These are phyloP conservation scores for Cotesia vestalis DNA, from an alignment of 1,140 invertebrate species.

Conservation along the genomic window DNA sequence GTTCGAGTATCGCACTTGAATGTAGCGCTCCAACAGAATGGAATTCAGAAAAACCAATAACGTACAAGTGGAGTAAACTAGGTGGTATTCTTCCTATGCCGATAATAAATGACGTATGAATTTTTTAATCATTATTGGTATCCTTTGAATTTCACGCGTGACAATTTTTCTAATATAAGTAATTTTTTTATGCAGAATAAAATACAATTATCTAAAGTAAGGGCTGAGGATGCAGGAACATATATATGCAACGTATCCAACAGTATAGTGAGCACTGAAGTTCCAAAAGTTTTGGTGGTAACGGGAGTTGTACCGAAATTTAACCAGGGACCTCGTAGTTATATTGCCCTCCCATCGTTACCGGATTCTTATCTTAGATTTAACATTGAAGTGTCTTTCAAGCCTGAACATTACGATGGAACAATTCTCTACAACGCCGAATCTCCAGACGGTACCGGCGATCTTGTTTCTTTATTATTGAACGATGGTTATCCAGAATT, in stretches of 20 bases:
- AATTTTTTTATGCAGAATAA: constrained; percentile 57
- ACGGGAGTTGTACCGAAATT: constrained; percentile 89
- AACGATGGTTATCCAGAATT: constrained; percentile 83
- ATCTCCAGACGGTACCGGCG: constrained; percentile 69
- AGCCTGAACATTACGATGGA: constrained; percentile 80
- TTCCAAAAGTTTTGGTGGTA: constrained; percentile 78
- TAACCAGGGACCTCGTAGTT: constrained; percentile 77
- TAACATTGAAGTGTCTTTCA: constrained; percentile 89
- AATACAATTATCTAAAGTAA: constrained; percentile 67
- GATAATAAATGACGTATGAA: constrained; percentile 22
- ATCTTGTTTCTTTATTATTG: constrained; percentile 85
- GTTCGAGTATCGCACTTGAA: constrained; percentile 70
- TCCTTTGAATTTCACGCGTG: neutral
- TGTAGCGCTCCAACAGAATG: constrained; percentile 66
- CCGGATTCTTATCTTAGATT: constrained; percentile 83
- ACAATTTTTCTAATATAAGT: neutral
- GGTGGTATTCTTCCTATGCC: constrained; percentile 70
- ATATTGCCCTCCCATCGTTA: constrained; percentile 77
- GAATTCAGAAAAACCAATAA: constrained; percentile 66
- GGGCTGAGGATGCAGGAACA: constrained; percentile 83
- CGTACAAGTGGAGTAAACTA: constrained; percentile 78
- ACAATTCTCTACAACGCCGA: constrained; percentile 89
- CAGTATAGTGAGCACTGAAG: constrained; percentile 66
- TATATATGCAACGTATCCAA: constrained; percentile 86
- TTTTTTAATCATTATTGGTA: neutral